Evolutionary conservation across 1,140 invertebrate genomes (phyloP), one percentile per base, ranked within the genome.

Genomic region (Zaprionus gabonicus): DNA sequence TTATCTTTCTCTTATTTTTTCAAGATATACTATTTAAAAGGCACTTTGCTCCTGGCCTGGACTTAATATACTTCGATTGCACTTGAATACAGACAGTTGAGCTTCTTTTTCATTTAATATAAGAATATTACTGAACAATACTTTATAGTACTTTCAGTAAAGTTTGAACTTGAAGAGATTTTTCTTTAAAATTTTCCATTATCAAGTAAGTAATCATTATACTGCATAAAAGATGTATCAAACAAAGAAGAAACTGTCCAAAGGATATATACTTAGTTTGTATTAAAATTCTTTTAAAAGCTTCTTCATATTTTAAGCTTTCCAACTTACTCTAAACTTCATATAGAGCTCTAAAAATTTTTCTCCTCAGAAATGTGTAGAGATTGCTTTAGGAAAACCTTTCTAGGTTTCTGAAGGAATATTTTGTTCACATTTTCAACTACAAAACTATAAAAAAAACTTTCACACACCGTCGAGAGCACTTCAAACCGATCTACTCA

Each of bases 11-110:
- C 59, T 46, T 62, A 41, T 38, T 27, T n/a, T 27, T 41, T 46
- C 23, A 46, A 62, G 59, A 62, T 62, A 62, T 62, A 41, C 46
- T 51, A 51, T 62, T 46, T 20, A 44, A 44, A 62, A 17, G 23
- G 59, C 59, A 62, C 59, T 62, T 62, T 62, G 59, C 59, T 41
- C 38, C 38, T 62, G 36, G 25, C 59, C 34, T 23, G 57, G 17
- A 41, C 34, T 59, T 25, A 51, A 51, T 51, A 51, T 51, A 51
- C 46, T 51, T 51, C 46, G 57, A 25, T 38, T 62, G 38, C 23
- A 17, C 12, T 28, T 46, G 38, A 62, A 12, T 44, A 38, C 23
- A 46, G 41, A 13, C 46, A 51, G 46, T 51, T 51, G 46, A 17
- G 44, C 7, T 20, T 20, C 17, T 20, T 12, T 25, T 51, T 20